phyloP scores from a whole-genome alignment of 2,888 invertebrate species.

The Erebia epiphron region DNA sequence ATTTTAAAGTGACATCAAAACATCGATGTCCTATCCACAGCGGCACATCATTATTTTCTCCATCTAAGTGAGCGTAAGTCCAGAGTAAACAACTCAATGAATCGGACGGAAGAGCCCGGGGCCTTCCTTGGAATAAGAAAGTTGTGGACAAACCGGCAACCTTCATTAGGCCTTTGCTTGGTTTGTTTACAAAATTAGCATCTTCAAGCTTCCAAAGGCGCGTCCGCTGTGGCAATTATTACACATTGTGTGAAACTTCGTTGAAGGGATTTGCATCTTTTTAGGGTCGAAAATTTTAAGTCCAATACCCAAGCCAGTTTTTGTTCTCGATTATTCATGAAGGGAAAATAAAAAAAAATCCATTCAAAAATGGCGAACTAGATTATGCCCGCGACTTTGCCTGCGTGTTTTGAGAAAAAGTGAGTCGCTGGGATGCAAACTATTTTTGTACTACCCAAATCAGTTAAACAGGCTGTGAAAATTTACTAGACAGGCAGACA shows the following conservation, averaged over 20 bases:
- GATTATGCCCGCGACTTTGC: too few species aligned
- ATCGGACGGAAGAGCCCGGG: conserved; percentile 73
- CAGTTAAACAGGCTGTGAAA: too few species aligned
- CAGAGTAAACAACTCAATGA: conserved; percentile 79
- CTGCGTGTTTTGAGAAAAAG: too few species aligned
- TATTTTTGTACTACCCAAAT: too few species aligned
- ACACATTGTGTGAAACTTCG: conserved; percentile 60
- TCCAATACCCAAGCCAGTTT: conserved; percentile 26
- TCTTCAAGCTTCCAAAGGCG: conserved; percentile 66
- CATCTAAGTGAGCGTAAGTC: conserved; percentile 64
- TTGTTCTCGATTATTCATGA: conserved; percentile 18
- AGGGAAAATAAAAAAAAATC: background rate
- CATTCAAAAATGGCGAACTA: too few species aligned
- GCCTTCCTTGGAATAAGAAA: conserved; percentile 74
- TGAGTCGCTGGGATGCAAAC: too few species aligned
- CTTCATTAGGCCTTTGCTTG: conserved; percentile 79
- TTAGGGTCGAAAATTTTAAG: conserved; percentile 45
- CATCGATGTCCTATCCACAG: conserved; percentile 27
- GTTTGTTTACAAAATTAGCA: conserved; percentile 80
- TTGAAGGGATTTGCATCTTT: conserved; percentile 52
- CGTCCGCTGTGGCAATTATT: conserved; percentile 64
- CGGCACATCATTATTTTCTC: conserved; percentile 46
- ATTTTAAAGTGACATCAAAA: conserved; percentile 27
- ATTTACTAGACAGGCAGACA: too few species aligned
- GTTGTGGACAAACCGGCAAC: conserved; percentile 69